These are phyloP conservation scores for Paralichthys olivaceus DNA, from an alignment of 2,113 vertebrate species.

Conservation along the genomic window DNA sequence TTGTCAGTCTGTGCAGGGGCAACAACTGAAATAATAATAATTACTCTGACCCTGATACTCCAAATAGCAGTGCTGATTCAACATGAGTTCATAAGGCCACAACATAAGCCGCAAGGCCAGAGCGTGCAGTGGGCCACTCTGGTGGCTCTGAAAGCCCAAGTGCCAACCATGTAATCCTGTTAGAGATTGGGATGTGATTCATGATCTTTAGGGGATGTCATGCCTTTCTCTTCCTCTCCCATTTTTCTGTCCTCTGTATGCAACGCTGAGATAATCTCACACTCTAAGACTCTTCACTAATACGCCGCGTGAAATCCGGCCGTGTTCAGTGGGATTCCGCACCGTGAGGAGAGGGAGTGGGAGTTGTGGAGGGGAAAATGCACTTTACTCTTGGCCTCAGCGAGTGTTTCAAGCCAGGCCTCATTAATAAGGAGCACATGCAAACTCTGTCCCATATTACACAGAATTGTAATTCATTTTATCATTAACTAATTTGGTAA, in stretches of 20 bases:
- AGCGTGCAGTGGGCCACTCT: slow-evolving; percentile 6
- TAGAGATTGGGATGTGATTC: slow-evolving; percentile 51
- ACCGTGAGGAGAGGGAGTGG: not conserved
- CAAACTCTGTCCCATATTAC: too few species aligned
- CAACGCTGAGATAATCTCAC: slow-evolving; percentile 36
- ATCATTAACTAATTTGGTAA: too few species aligned
- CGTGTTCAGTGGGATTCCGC: slow-evolving; percentile 17
- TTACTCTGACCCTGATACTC: not conserved
- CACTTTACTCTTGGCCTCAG: too few species aligned
- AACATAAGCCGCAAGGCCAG: not conserved
- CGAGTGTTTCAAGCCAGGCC: too few species aligned
- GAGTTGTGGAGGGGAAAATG: not conserved
- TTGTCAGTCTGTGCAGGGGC: too few species aligned
- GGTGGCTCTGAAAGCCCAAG: slow-evolving; percentile 17
- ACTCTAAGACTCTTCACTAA: slow-evolving; percentile 36
- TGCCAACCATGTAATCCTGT: slow-evolving; percentile 56
- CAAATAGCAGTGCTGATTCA: slow-evolving; percentile 5
- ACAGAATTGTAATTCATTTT: too few species aligned
- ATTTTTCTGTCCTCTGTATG: slow-evolving; percentile 41
- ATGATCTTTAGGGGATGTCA: slow-evolving; percentile 53
- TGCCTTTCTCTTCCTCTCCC: slow-evolving; percentile 43
- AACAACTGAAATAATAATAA: too few species aligned
- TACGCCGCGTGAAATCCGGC: slow-evolving; percentile 42
- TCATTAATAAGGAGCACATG: too few species aligned
- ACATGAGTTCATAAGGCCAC: not conserved